Evolutionary conservation across 2,113 vertebrate species (phyloP).

Genomic region (Pangasianodon gigas): DNA sequence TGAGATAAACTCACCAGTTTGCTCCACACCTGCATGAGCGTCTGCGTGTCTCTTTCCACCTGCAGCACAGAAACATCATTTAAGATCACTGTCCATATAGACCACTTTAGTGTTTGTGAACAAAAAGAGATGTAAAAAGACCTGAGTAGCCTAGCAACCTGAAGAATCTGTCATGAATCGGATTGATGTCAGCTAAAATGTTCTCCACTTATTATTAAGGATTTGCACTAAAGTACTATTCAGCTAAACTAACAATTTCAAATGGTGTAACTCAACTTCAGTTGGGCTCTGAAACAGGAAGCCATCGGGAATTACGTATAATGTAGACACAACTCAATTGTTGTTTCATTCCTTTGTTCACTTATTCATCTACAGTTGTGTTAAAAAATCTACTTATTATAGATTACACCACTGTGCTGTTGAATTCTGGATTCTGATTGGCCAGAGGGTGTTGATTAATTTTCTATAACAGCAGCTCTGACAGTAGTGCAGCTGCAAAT

Average conservation of each 20-base stretch:
- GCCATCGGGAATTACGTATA: too few species aligned
- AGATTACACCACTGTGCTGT: too few species aligned
- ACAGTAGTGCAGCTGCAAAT: too few species aligned
- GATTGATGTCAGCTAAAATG: neutral
- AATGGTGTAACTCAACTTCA: too few species aligned
- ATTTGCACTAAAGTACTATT: neutral
- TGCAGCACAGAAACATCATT: neutral
- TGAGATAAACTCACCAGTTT: conserved; percentile 1
- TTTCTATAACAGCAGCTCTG: too few species aligned
- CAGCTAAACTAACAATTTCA: neutral
- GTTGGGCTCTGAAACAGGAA: too few species aligned
- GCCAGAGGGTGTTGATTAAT: too few species aligned
- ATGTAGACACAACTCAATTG: too few species aligned
- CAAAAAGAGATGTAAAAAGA: neutral
- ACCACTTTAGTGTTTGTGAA: neutral
- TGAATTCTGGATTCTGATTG: too few species aligned
- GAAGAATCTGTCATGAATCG: neutral
- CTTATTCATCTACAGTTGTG: too few species aligned
- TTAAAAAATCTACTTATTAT: too few species aligned
- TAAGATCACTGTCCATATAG: neutral
- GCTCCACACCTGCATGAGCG: neutral
- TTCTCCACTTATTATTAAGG: neutral
- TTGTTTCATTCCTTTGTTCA: too few species aligned
- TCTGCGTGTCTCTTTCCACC: neutral
- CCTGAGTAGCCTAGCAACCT: neutral